A percentile compares a stretch with the other conserved stretches of the same genome.
Evolutionary conservation across 2,797 vertebrate species (phyloP).

Genomic region (Lagorchestes hirsutus): DNA sequence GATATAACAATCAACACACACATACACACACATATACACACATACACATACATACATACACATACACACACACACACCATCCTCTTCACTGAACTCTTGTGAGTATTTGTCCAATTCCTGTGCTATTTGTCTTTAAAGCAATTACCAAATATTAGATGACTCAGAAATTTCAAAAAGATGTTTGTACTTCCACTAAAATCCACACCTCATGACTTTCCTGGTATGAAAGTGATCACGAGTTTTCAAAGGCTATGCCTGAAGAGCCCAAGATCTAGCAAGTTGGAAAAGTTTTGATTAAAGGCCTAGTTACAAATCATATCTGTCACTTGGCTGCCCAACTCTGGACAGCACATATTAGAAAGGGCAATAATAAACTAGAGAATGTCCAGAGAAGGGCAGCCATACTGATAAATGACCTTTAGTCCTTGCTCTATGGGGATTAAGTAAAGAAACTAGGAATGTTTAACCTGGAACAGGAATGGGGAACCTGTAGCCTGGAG

Average conservation of each 20-base stretch:
- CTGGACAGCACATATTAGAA: not conserved
- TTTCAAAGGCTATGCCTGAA: not conserved
- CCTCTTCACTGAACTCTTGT: not conserved
- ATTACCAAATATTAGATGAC: not conserved
- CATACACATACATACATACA: not conserved
- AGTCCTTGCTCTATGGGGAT: not conserved
- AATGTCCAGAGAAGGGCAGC: not conserved
- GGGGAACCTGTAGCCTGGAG: too few relatives aligned
- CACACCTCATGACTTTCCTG: not conserved
- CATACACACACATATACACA: not conserved
- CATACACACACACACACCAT: not conserved
- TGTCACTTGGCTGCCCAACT: not conserved
- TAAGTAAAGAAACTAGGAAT: not conserved
- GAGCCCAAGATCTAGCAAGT: not conserved
- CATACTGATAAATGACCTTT: not conserved
- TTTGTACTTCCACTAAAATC: not conserved
- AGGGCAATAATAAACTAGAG: not conserved
- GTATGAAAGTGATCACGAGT: not conserved
- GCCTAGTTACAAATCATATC: not conserved
- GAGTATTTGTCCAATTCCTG: not conserved
- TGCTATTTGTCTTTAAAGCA: slow-evolving; percentile 15
- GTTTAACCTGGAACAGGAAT: not conserved
- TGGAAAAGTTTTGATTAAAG: not conserved
- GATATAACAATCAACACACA: not conserved
- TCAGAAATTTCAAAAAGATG: not conserved